Conservation (phyloP, 2,888 invertebrate species). For the Syritta pipiens region DNA sequence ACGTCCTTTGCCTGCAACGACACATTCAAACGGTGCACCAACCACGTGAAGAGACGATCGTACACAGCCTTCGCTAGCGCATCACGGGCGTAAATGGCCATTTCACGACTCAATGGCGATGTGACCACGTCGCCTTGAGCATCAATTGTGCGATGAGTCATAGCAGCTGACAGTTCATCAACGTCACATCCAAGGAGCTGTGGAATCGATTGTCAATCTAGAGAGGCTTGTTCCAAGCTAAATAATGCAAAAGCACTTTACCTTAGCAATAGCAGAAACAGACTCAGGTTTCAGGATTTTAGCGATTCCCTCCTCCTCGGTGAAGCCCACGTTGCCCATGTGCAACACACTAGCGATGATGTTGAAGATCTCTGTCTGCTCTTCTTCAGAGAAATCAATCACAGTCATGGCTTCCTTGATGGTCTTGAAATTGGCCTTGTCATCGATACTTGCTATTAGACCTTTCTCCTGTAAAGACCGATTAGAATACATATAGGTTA, state of each 20-base stretch:
- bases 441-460: constrained; percentile 80
- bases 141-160: constrained; percentile 92
- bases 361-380: constrained; percentile 88
- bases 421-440: constrained; percentile 84
- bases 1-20: constrained; percentile 84
- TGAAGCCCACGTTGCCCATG: constrained; percentile 91
- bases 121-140: constrained; percentile 91
- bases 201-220: constrained; percentile 46
- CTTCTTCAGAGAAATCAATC: constrained; percentile 86
- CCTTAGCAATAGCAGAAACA: constrained; percentile 84
- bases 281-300: constrained; percentile 84
- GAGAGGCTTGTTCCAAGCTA: too few species aligned
- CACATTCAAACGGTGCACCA: constrained; percentile 89
- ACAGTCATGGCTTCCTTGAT: constrained; percentile 88
- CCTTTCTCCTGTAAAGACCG: constrained; percentile 79
- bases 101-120: constrained; percentile 89
- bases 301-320: constrained; percentile 86
- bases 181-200: constrained; percentile 88
- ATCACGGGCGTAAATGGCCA: constrained; percentile 92
- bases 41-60: constrained; percentile 94
- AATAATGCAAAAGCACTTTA: constrained; percentile 77
- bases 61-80: constrained; percentile 95
- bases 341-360: constrained; percentile 93
- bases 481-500: constrained; percentile 5
- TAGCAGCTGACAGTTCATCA: constrained; percentile 84